Evolutionary conservation across 2,797 vertebrate species (phyloP), one percentile per base, ranked within the genome.

Genomic region (Anguilla pacifica): DNA sequence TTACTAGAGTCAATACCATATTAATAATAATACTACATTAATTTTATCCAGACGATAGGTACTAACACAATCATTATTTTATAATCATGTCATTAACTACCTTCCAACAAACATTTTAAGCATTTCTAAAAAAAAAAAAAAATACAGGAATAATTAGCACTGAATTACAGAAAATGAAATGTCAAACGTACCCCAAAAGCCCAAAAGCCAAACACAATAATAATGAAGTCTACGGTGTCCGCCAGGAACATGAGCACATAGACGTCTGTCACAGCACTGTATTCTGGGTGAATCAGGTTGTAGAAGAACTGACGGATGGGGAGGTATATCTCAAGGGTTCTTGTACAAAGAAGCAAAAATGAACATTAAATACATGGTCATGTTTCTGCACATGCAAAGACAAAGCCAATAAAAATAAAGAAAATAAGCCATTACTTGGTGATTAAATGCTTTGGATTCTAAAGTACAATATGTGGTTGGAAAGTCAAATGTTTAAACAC

Each of bases 181-280:
- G 64, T 79, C n/a, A 53, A 51, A 95, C 96, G 46, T 96, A 99
- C 98, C 95, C 97, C 98, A 84, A 99, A 99, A 88, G 98, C 98
- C 97, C 98, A 98, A 93, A 99, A 99, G 90, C 98, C 98, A 84
- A 99, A 99, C 81, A 99, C 97, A 55, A 99, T 98, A 94, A 99
- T 97, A 94, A 99, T 97, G 93, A 99, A 99, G 94, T 98, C 98
- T 0, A 99, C 96, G 0, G 97, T 98, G 91, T 99, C 98, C 0
- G 98, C 97, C 35, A 99, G 96, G 93, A 99, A 99, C 98, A 99
- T 99, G 91, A 99, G 96, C 86, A 98, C 98, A 0, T 99, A 99
- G 3, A 99, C 98, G 0, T 99, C 98, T 0, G 98, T 99, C 92
- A 99, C 98, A 0, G 98, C 98, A 0, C 98, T 98, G 94, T 98